phyloP scores from a whole-genome alignment of 2,113 vertebrate genomes.

The Mustela lutreola region DNA sequence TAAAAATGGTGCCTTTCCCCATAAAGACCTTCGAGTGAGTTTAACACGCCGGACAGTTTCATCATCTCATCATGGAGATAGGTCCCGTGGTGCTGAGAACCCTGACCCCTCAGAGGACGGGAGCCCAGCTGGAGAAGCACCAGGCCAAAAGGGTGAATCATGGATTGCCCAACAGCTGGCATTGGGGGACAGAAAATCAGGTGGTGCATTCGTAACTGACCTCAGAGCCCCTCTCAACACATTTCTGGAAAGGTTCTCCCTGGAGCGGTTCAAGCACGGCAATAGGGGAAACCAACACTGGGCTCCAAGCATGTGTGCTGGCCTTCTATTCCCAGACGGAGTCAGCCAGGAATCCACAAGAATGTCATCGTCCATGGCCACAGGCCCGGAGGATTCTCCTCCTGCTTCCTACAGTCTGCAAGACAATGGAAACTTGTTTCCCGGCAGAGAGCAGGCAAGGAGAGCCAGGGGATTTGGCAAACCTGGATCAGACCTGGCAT shows the following conservation, averaged over 20 bases:
- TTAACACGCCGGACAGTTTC: background rate
- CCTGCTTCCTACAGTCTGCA: background rate
- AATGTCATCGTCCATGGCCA: background rate
- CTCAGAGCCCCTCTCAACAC: background rate
- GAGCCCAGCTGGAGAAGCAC: background rate
- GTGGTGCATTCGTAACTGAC: rapidly evolving
- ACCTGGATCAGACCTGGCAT: background rate
- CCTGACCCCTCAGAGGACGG: background rate
- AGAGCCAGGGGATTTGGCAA: background rate
- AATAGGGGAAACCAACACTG: background rate
- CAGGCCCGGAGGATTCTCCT: background rate
- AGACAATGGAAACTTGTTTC: slow-evolving; percentile 13
- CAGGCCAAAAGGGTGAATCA: background rate
- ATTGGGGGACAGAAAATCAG: background rate
- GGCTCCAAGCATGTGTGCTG: background rate
- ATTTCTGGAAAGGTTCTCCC: background rate
- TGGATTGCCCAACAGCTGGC: background rate
- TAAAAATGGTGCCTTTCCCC: background rate
- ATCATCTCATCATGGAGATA: background rate
- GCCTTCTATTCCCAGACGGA: background rate
- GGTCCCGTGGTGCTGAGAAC: rapidly evolving
- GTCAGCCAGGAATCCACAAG: background rate
- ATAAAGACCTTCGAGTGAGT: background rate
- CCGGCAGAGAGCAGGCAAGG: background rate
- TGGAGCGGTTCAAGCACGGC: background rate